phyloP scores from a whole-genome alignment of 2,797 vertebrate species.

The Tadarida brasiliensis region DNA sequence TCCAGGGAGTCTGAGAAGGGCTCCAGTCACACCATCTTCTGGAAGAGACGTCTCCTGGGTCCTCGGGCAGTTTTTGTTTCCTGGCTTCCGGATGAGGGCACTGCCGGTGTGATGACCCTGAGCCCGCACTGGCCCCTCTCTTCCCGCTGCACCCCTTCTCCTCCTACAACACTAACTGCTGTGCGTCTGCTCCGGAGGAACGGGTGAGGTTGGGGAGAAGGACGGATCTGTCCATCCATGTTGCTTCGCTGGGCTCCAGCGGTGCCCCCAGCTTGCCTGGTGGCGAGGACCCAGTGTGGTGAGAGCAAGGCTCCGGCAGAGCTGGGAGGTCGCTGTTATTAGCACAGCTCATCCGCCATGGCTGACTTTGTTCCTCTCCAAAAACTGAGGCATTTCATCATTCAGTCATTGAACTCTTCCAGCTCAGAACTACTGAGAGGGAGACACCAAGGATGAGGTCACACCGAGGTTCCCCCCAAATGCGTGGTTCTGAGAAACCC shows the following conservation, averaged over 20 bases:
- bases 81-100: neutral
- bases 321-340: fast-evolving
- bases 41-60: neutral
- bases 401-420: no score
- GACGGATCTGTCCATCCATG: no score
- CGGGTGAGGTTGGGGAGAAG: neutral
- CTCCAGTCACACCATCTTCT: no score
- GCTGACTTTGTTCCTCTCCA: neutral
- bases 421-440: neutral
- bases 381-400: neutral
- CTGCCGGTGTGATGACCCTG: fast-evolving
- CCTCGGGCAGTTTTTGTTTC: neutral
- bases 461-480: neutral
- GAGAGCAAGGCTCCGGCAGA: neutral
- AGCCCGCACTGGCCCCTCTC: neutral
- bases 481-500: neutral
- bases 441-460: fast-evolving
- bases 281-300: fast-evolving
- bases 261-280: neutral
- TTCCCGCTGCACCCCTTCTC: neutral
- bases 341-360: fast-evolving
- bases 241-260: neutral
- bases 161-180: neutral
- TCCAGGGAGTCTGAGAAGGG: neutral
- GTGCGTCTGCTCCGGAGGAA: neutral